These are phyloP conservation scores for Eretmocerus hayati DNA, from an alignment of 2,888 invertebrate genomes.

Conservation along the genomic window DNA sequence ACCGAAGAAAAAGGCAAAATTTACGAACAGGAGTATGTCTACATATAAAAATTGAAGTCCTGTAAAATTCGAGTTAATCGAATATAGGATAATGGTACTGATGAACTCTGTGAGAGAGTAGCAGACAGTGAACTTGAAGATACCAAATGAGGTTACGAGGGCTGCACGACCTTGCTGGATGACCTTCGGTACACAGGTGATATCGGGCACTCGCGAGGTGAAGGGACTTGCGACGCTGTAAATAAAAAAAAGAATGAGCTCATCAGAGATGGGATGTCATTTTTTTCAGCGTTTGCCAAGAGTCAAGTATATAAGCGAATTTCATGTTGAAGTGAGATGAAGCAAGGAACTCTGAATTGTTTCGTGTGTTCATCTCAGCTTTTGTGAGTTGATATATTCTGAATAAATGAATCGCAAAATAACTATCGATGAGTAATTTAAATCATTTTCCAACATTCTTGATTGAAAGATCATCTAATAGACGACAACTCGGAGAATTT, in stretches of 20 bases:
- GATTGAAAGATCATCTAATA: no score
- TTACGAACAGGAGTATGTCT: conserved; percentile 57
- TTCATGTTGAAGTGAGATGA: no score
- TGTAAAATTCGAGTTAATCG: conserved; percentile 57
- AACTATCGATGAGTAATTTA: no score
- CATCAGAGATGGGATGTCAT: no score
- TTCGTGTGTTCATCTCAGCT: no score
- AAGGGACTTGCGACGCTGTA: conserved; percentile 79
- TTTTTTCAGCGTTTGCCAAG: no score
- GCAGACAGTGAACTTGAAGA: conserved; percentile 86
- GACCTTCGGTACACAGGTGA: conserved; percentile 71
- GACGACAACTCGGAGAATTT: no score
- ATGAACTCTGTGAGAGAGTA: conserved; percentile 86
- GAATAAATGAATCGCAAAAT: no score
- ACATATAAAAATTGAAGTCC: conserved; percentile 62
- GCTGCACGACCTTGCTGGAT: conserved; percentile 82
- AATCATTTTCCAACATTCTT: no score
- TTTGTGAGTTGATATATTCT: no score
- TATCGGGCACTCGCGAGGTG: conserved; percentile 74
- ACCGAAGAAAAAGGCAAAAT: conserved; percentile 60
- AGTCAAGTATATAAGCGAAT: no score
- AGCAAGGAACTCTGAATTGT: no score
- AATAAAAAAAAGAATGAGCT: conserved; percentile 1
- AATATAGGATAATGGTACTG: conserved; percentile 71
- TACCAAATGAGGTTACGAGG: conserved; percentile 81